Evolutionary conservation across 2,888 invertebrate species (phyloP), one percentile per base, ranked within the genome.

Genomic region (Bellardia bayeri): DNA sequence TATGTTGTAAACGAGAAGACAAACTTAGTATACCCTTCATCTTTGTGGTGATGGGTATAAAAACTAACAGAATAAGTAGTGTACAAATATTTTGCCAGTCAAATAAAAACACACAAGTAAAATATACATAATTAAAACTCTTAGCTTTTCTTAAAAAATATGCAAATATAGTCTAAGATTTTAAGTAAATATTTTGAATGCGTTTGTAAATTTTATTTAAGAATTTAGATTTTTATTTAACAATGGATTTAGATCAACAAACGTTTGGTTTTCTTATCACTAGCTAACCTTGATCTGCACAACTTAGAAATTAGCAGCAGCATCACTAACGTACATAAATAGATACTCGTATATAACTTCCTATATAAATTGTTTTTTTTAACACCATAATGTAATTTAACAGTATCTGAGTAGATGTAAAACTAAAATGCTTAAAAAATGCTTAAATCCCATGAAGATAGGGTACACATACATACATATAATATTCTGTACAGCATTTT

Each of bases 101-200:
- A 30, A 30, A 30, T 30, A 30, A 58, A 58, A 58, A 58, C 23
- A 58, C 16, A 30, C 30, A 58, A 58, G 30, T 58, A 23, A 58
- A 58, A 58, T 13, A 7, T 30, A 33, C 8, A 9, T 58, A 30
- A 58, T 58, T 30, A 30, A 58, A 58, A 11, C 8, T 30, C 33
- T 37, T 37, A 5, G 2, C 30, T 58, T 9, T 58, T 58, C 23
- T 30, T 33, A 58, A 30, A 3, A 30, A 7, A 45, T 58, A 30
- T 58, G 13, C 3, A 58, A 58, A 58, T 58, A 58, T 58, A 56
- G 23, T 56, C 8, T 56, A 51, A 51, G n/a, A 51, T 51, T 51
- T 56, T 16, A 56, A 23, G 16, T 56, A 56, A 56, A 56, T 23
- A 56, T 56, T 56, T 56, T 16, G n/a, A n/a, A 51, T 14, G 6